Conservation (phyloP, 2,113 vertebrate genomes). For the Irena cyanogastra region DNA sequence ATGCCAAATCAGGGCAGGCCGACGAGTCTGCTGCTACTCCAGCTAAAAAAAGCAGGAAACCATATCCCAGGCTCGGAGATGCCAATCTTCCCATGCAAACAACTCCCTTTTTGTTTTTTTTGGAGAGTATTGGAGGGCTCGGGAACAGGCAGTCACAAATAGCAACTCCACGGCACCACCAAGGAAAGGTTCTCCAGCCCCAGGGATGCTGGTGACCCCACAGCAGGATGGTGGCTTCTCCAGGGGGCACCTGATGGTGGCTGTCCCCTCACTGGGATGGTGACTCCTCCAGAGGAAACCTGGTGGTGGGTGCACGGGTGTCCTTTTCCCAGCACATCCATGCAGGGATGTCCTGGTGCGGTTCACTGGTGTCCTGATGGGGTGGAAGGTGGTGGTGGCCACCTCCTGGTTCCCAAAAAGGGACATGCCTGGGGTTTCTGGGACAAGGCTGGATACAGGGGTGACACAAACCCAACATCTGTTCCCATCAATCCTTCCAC, state of each 20-base stretch:
- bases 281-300: not conserved
- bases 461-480: not conserved
- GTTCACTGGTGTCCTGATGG: not conserved
- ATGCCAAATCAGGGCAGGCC: slow-evolving; percentile 55
- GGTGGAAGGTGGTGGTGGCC: not conserved
- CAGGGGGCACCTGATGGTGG: not conserved
- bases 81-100: slow-evolving; percentile 65
- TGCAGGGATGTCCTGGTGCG: not conserved
- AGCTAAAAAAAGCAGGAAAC: slow-evolving; percentile 65
- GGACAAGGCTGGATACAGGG: rapidly evolving
- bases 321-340: not conserved
- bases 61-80: slow-evolving; percentile 58
- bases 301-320: not conserved
- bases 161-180: not conserved
- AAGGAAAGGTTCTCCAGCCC: not conserved
- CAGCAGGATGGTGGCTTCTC: not conserved
- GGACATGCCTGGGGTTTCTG: not conserved
- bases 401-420: not conserved
- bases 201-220: not conserved
- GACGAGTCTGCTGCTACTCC: slow-evolving; percentile 28
- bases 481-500: not conserved
- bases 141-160: slow-evolving; percentile 28
- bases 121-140: slow-evolving; percentile 28
- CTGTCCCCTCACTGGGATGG: rapidly evolving
- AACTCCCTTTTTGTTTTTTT: slow-evolving; percentile 64